These are phyloP conservation scores for Craseonycteris thonglongyai DNA, from an alignment of 2,113 vertebrate genomes.

Conservation along the genomic window DNA sequence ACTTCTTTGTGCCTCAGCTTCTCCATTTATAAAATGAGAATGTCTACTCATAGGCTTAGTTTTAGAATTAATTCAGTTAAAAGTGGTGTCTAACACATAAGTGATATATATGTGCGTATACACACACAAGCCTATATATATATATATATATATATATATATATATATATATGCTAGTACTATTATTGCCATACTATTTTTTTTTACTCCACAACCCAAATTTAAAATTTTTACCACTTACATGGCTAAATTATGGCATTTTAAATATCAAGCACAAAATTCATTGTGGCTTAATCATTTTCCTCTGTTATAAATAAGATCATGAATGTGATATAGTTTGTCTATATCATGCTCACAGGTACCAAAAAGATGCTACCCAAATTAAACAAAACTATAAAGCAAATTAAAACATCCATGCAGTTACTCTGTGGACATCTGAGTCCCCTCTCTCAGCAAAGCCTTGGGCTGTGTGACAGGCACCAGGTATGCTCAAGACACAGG, in stretches of 20 bases:
- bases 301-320: conserved; percentile 1
- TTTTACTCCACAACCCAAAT: background rate
- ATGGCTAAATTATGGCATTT: background rate
- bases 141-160: background rate
- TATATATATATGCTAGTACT: background rate
- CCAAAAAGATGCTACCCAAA: background rate
- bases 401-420: background rate
- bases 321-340: background rate
- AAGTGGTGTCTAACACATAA: background rate
- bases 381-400: no score
- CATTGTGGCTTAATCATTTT: background rate
- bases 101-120: background rate
- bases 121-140: background rate
- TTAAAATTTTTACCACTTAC: background rate
- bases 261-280: background rate
- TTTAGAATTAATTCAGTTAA: background rate
- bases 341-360: background rate
- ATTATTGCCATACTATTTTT: background rate
- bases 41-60: background rate
- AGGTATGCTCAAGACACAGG: background rate
- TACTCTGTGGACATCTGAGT: background rate
- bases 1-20: background rate
- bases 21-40: background rate
- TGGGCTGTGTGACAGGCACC: background rate
- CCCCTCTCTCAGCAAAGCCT: background rate